These are phyloP conservation scores for Cosmia pyralina DNA, from an alignment of 2,888 invertebrate genomes.

Conservation along the genomic window DNA sequence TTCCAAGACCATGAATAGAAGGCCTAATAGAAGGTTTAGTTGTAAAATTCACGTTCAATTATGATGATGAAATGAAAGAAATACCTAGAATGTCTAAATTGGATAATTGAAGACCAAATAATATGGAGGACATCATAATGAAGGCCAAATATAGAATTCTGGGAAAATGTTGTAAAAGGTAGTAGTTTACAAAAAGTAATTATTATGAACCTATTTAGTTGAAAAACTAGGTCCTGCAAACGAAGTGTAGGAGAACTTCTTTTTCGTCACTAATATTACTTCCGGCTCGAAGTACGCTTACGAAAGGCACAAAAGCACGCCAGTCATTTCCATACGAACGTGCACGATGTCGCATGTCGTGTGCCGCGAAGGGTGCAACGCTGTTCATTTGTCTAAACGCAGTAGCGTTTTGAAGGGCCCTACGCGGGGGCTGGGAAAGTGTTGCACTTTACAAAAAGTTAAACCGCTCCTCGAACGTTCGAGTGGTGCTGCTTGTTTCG, in stretches of 20 bases:
- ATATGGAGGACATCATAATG: background rate
- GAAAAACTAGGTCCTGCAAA: background rate
- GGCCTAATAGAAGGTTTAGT: background rate
- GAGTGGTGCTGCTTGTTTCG: slow-evolving; percentile 74
- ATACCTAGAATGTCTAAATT: background rate
- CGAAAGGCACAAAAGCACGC: slow-evolving; percentile 22
- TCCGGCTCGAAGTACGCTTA: slow-evolving; percentile 30
- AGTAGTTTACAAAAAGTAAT: background rate
- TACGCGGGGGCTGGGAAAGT: slow-evolving; percentile 86
- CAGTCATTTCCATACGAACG: slow-evolving; percentile 58
- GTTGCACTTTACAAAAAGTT: slow-evolving; percentile 89
- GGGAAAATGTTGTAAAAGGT: background rate
- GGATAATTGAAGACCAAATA: background rate
- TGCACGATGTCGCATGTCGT: slow-evolving; percentile 71
- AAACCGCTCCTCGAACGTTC: slow-evolving; percentile 81
- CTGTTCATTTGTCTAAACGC: slow-evolving; percentile 90
- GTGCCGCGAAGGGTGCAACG: slow-evolving; percentile 86
- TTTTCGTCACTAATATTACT: slow-evolving; percentile 10
- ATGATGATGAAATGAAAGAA: background rate
- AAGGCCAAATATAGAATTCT: background rate
- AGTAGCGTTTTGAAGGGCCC: slow-evolving; percentile 84
- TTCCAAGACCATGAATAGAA: background rate
- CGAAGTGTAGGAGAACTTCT: background rate
- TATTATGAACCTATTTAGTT: background rate
- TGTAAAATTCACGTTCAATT: background rate